A percentile compares a stretch with the other conserved stretches of the same genome.
Evolutionary conservation across 2,888 invertebrate species (phyloP).

Genomic region (Lomographa bimaculata): DNA sequence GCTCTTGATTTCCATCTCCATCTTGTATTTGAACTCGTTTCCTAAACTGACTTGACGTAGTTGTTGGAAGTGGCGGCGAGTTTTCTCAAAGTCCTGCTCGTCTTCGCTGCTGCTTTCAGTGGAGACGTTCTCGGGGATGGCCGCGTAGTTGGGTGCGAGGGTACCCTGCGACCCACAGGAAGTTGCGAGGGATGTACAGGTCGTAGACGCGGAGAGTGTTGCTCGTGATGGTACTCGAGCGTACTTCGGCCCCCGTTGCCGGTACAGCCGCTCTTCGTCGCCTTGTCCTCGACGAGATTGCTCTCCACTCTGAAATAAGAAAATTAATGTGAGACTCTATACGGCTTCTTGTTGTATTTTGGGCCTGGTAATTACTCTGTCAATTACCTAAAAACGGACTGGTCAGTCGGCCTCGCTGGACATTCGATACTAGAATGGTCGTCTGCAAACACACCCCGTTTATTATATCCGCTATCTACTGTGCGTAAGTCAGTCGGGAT

Average conservation of each 20-base stretch:
- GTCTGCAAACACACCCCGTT: slow-evolving; percentile 74
- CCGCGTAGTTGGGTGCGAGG: slow-evolving; percentile 70
- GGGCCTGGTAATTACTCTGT: slow-evolving; percentile 29
- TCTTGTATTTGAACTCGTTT: slow-evolving; percentile 84
- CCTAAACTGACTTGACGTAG: slow-evolving; percentile 85
- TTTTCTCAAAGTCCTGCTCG: slow-evolving; percentile 80
- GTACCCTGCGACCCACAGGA: slow-evolving; percentile 77
- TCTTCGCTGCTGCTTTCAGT: slow-evolving; percentile 79
- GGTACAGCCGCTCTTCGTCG: slow-evolving; percentile 74
- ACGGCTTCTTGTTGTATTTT: not conserved
- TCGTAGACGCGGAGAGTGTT: slow-evolving; percentile 83
- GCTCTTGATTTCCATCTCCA: slow-evolving; percentile 86
- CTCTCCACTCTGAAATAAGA: slow-evolving; percentile 68
- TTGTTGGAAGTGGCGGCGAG: slow-evolving; percentile 85
- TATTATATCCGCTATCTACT: slow-evolving; percentile 77
- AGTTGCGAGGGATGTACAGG: slow-evolving; percentile 84
- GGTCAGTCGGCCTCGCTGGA: slow-evolving; percentile 53
- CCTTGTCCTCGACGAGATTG: slow-evolving; percentile 67
- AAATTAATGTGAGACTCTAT: slow-evolving; percentile 29
- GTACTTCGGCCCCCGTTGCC: slow-evolving; percentile 72
- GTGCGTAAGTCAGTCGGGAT: slow-evolving; percentile 63
- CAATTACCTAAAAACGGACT: slow-evolving; percentile 44
- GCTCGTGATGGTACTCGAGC: slow-evolving; percentile 76
- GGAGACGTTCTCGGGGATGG: slow-evolving; percentile 68
- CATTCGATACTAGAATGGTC: slow-evolving; percentile 62